Evolutionary conservation across 2,888 invertebrate species (phyloP), one percentile per base, ranked within the genome.

Genomic region (Sesia bembeciformis): DNA sequence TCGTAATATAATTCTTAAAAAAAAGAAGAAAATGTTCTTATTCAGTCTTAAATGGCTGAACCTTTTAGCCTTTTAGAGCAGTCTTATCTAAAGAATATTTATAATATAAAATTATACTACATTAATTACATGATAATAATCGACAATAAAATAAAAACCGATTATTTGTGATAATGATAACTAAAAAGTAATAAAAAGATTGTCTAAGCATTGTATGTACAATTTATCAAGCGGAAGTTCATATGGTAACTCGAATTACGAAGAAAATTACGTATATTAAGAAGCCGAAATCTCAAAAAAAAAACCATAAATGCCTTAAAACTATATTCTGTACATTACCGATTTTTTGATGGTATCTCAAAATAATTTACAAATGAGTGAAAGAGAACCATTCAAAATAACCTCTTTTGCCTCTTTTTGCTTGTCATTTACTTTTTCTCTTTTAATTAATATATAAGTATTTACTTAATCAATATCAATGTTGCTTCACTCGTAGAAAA

Each of bases 161-260:
- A 49, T 40, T 49, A 39, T 23, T 8, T 46, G 46, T 8, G 23
- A 46, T 40, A 54, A 54, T 55, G 42, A 59, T 60, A 59, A 54
- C 70, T 60, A 64, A 66, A 60, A 72, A 76, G 70, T 62, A 50
- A 64, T 70, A 65, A 63, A 67, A 68, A 23, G 23, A 23, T 23
- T 23, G 23, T 23, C 23, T 23, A 43, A 46, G 46, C 8, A 23
- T 54, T 70, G 74, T 87, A 85, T 86, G 68, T 84, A 85, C 84
- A 88, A 61, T 74, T 74, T 64, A 50, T 70, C 58, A 71, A 82
- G 81, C 81, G 62, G 76, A 78, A 80, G 69, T 66, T 72, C 61
- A 67, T 70, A 79, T 88, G 87, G 88, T 88, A 88, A 88, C 88
- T 86, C 80, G 79, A 86, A 85, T 82, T 75, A 68, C 74, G 67